These are phyloP conservation scores for Hirudo medicinalis DNA, from an alignment of 1,140 invertebrate species.

Conservation along the genomic window DNA sequence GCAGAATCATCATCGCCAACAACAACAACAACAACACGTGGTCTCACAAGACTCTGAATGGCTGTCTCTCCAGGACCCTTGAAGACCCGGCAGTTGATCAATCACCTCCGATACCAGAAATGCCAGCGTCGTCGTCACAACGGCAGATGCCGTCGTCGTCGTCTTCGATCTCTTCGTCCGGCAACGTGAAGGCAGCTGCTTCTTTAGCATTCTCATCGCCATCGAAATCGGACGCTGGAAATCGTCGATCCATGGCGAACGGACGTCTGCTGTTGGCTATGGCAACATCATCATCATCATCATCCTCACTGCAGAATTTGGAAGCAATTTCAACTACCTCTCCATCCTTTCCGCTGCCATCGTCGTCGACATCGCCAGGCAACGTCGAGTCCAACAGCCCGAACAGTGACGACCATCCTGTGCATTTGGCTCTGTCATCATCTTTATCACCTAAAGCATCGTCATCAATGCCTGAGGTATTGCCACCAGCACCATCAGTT, in stretches of 20 bases:
- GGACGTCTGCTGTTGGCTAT: neutral
- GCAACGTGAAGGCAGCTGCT: neutral
- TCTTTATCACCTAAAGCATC: too few relatives aligned
- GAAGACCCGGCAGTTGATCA: too few relatives aligned
- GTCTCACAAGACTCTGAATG: too few relatives aligned
- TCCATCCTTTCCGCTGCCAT: neutral
- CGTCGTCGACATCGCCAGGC: neutral
- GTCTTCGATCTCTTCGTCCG: neutral
- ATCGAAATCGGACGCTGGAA: neutral
- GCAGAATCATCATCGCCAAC: conserved; percentile 1
- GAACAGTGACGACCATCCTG: too few relatives aligned
- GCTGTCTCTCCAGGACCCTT: too few relatives aligned
- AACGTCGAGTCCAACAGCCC: too few relatives aligned
- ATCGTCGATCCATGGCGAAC: too few relatives aligned
- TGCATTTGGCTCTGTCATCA: too few relatives aligned
- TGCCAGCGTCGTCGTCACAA: neutral
- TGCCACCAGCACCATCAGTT: too few relatives aligned
- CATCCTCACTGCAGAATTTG: neutral
- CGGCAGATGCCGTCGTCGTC: neutral
- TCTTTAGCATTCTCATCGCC: neutral
- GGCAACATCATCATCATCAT: neutral
- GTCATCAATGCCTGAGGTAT: too few relatives aligned
- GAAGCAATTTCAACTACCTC: neutral
- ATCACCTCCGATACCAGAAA: neutral
- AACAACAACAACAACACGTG: conserved; percentile 5